phyloP scores from a whole-genome alignment of 2,797 vertebrate genomes.

The Clarias platycephalus region DNA sequence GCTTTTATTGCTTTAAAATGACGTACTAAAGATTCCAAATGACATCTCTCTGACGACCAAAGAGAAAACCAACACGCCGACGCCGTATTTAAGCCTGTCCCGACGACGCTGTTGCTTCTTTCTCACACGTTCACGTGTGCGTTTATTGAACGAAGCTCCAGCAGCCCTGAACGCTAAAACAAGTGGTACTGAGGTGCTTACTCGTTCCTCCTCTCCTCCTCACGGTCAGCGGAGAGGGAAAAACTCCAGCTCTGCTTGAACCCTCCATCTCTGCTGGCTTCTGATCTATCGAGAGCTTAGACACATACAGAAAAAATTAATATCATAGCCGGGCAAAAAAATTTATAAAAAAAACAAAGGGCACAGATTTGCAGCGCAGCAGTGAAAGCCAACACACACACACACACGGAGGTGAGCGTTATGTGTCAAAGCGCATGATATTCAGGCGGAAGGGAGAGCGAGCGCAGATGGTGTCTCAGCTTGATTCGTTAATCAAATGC shows the following conservation, averaged over 20 bases:
- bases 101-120: neutral
- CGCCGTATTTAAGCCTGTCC: neutral
- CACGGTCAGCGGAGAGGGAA: constrained; percentile 83
- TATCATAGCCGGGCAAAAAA: constrained; percentile 6
- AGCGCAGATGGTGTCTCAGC: neutral
- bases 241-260: constrained; percentile 93
- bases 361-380: neutral
- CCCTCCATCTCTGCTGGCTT: constrained; percentile 88
- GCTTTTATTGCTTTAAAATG: neutral
- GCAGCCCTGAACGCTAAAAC: constrained; percentile 12
- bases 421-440: neutral
- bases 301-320: constrained; percentile 67
- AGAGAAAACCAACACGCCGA: neutral
- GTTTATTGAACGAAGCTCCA: neutral
- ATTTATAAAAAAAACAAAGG: neutral
- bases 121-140: neutral
- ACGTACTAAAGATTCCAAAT: neutral
- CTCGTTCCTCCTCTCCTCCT: constrained; percentile 88
- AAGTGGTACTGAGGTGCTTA: constrained; percentile 75
- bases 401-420: neutral
- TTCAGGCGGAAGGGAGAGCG: neutral
- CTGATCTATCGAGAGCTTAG: constrained; percentile 90
- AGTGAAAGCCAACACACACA: neutral
- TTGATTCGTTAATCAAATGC: neutral
- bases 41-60: neutral